phyloP scores from a whole-genome alignment of 2,113 vertebrate species.

The Oreochromis spilurus region DNA sequence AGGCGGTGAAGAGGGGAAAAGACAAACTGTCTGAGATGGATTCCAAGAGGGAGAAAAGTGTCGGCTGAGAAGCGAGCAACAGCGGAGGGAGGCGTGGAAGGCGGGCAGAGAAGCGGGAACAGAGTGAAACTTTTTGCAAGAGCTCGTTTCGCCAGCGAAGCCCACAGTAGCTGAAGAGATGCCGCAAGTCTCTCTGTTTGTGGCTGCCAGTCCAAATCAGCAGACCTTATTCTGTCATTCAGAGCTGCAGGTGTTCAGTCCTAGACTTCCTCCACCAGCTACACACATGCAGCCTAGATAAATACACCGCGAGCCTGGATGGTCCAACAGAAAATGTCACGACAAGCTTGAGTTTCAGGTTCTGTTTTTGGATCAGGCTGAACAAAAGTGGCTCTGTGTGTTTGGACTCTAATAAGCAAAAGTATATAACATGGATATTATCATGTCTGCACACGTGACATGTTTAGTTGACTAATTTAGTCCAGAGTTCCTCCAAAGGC shows the following conservation, averaged over 20 bases:
- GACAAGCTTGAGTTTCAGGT: neutral
- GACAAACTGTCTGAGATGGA: constrained; percentile 37
- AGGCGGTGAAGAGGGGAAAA: constrained; percentile 9
- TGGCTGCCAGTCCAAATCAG: neutral
- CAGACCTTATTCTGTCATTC: constrained; percentile 45
- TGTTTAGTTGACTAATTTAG: neutral
- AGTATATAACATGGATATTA: neutral
- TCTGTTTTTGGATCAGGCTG: neutral
- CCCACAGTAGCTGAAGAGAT: neutral
- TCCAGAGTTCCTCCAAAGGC: neutral
- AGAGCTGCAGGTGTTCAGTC: neutral
- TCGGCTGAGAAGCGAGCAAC: neutral
- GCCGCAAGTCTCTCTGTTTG: neutral
- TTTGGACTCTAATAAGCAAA: neutral
- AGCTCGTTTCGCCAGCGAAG: neutral
- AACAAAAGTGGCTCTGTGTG: neutral
- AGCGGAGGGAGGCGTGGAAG: neutral
- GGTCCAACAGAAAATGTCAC: neutral
- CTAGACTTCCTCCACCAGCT: neutral
- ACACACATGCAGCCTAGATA: neutral
- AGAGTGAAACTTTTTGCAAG: constrained; percentile 10
- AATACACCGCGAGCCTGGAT: neutral
- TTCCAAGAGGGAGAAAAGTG: neutral
- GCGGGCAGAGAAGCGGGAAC: neutral
- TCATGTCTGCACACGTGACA: neutral